Conservation (phyloP, 2,797 vertebrate genomes). For the Peromyscus aztecus region DNA sequence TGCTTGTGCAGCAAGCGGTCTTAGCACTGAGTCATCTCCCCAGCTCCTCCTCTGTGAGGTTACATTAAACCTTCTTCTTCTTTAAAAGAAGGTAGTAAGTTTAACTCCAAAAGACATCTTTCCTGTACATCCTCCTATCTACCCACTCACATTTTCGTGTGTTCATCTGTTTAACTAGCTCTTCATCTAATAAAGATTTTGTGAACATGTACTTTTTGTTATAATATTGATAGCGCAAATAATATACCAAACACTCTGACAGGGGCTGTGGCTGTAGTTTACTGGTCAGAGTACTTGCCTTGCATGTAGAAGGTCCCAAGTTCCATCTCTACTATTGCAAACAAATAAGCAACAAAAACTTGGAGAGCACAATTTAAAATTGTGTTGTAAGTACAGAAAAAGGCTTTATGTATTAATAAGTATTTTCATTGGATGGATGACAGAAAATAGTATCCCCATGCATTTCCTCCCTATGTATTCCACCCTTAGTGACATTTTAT, state of each 20-base stretch:
- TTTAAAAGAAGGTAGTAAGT: neutral
- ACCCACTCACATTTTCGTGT: neutral
- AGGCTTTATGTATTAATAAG: neutral
- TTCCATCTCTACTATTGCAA: neutral
- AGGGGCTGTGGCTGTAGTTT: neutral
- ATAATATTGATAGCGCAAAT: neutral
- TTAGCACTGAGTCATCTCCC: neutral
- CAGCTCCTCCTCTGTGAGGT: neutral
- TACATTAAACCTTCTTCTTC: neutral
- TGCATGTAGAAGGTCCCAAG: neutral
- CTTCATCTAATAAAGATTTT: neutral
- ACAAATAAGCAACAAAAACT: neutral
- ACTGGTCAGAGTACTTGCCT: neutral
- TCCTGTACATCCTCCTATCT: neutral
- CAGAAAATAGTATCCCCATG: neutral
- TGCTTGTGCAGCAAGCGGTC: neutral
- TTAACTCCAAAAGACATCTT: neutral
- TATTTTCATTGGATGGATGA: neutral
- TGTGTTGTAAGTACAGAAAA: neutral
- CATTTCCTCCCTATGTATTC: neutral
- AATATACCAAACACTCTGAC: neutral
- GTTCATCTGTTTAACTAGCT: neutral
- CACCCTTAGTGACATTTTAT: conserved; percentile 17
- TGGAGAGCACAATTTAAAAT: neutral
- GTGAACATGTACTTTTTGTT: neutral